A percentile compares a stretch with the other conserved stretches of the same genome.
These are phyloP conservation scores for Holotrichia oblita DNA, from an alignment of 1,140 invertebrate species.

Conservation along the genomic window DNA sequence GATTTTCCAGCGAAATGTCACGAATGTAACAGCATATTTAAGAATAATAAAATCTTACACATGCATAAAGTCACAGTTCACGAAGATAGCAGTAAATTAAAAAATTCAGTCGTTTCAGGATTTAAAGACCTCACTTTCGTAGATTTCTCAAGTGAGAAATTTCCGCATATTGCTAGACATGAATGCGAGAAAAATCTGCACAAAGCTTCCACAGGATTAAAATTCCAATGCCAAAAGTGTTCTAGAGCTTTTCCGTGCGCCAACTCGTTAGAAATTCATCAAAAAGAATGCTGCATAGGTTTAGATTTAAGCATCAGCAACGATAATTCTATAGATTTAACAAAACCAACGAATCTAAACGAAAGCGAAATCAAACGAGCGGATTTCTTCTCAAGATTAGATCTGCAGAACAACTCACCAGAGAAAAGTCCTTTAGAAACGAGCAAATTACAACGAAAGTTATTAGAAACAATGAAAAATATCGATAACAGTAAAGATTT, in stretches of 20 bases:
- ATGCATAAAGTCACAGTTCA: conserved; percentile 64
- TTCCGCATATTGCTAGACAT: conserved; percentile 77
- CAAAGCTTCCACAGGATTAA: conserved; percentile 68
- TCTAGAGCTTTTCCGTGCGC: conserved; percentile 78
- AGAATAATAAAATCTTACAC: conserved; percentile 75
- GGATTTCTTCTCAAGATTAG: conserved; percentile 82
- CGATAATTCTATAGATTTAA: conserved; percentile 51
- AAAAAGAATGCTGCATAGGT: conserved; percentile 64
- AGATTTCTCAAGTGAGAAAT: conserved; percentile 82
- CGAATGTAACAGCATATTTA: conserved; percentile 74
- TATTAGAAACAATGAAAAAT: conserved; percentile 34
- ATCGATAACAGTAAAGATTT: conserved; percentile 69
- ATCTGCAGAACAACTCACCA: conserved; percentile 73
- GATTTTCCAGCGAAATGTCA: conserved; percentile 75
- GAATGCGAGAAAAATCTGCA: conserved; percentile 77
- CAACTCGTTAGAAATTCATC: conserved; percentile 74
- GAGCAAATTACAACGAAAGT: conserved; percentile 17
- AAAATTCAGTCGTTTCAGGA: conserved; percentile 63
- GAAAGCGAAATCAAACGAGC: conserved; percentile 71
- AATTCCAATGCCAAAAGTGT: conserved; percentile 78
- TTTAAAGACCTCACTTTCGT: conserved; percentile 81
- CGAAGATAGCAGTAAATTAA: conserved; percentile 50
- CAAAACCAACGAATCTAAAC: conserved; percentile 48
- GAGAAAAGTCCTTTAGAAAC: conserved; percentile 53
- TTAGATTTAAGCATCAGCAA: conserved; percentile 46